Evolutionary conservation across 92 coral and sea anemone genomes (phyloP).

Genomic region (Siderastrea radians): DNA sequence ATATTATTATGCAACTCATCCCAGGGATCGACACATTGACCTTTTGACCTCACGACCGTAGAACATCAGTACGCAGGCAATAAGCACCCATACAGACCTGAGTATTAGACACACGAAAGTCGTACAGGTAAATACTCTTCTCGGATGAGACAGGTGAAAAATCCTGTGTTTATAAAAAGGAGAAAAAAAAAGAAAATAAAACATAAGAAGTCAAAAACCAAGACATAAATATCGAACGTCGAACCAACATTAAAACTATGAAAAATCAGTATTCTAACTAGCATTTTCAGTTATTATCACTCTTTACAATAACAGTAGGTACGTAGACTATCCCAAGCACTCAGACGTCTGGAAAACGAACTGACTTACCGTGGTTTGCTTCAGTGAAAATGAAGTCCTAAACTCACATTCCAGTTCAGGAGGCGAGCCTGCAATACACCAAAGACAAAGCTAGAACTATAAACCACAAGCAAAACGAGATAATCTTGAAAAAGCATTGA

Average conservation of each 20-base stretch:
- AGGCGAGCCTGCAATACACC: slow-evolving; percentile 45
- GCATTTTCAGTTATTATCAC: too few relatives aligned
- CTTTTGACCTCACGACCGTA: background rate
- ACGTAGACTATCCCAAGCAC: too few relatives aligned
- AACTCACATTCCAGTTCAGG: slow-evolving; percentile 69
- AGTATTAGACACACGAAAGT: slow-evolving; percentile 74
- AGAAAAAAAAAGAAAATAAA: background rate
- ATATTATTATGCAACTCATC: too few relatives aligned
- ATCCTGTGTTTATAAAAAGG: slow-evolving; percentile 9
- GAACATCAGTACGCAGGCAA: background rate
- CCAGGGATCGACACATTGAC: too few relatives aligned
- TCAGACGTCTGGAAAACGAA: background rate
- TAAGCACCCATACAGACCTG: slow-evolving; percentile 43
- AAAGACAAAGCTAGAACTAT: background rate
- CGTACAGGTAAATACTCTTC: slow-evolving; percentile 63
- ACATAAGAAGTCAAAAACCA: background rate
- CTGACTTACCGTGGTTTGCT: slow-evolving; percentile 22
- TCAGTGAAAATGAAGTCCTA: slow-evolving; percentile 47
- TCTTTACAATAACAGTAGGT: too few relatives aligned
- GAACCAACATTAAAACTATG: too few relatives aligned
- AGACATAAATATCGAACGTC: background rate
- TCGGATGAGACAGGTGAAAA: slow-evolving; percentile 20
- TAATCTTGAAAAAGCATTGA: background rate
- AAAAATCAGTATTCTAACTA: too few relatives aligned
- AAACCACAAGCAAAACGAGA: background rate